Conservation (phyloP, 2,888 invertebrate genomes). For the Priocnemis perturbator region DNA sequence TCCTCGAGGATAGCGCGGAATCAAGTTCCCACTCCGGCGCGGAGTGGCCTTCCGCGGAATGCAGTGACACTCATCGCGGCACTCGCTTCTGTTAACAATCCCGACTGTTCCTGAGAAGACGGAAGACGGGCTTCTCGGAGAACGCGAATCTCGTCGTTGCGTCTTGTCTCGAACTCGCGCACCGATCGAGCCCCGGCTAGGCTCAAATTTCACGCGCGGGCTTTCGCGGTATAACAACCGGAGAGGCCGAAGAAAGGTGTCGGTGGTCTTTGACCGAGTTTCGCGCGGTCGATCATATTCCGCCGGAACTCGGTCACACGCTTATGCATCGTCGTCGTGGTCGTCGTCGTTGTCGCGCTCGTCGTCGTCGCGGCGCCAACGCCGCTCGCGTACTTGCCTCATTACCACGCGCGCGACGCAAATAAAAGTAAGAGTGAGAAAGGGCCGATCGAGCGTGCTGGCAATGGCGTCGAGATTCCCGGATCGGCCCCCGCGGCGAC, state of each 20-base stretch:
- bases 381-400: constrained; percentile 2
- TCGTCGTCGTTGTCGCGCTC: constrained; percentile 11
- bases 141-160: no score
- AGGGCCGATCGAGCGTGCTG: constrained; percentile 25
- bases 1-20: no score
- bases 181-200: no score
- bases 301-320: constrained; percentile 61
- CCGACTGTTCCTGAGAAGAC: no score
- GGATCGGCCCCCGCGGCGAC: not conserved
- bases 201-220: constrained; percentile 32
- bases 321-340: constrained; percentile 51
- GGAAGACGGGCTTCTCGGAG: no score
- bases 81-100: no score
- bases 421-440: constrained; percentile 55
- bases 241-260: constrained; percentile 52
- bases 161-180: no score
- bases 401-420: constrained; percentile 28
- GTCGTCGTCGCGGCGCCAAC: constrained; percentile 49
- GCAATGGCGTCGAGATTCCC: not conserved
- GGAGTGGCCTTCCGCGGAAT: no score
- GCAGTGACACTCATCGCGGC: no score
- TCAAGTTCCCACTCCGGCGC: no score
- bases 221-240: constrained; percentile 33
- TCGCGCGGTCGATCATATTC: constrained; percentile 62
- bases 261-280: constrained; percentile 63